Conservation (phyloP, 2,888 invertebrate species). For the Aproaerema taeniolella region DNA sequence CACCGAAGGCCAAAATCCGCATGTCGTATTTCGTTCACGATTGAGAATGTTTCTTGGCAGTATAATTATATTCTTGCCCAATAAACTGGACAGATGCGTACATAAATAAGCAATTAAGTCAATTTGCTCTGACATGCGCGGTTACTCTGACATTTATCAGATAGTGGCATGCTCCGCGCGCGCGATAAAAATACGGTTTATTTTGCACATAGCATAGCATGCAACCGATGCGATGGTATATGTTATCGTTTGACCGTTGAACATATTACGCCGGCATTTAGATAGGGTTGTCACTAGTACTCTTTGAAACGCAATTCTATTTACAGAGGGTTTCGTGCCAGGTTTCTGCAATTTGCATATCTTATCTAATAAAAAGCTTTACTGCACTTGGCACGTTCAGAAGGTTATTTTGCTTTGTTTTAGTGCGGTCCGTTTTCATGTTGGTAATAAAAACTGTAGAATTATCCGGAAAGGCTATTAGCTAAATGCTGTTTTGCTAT, state of each 20-base stretch:
- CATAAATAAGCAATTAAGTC: constrained; percentile 43
- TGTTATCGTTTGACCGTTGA: constrained; percentile 6
- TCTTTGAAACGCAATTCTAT: background rate
- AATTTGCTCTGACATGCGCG: constrained; percentile 41
- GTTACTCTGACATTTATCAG: constrained; percentile 52
- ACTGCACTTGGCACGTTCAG: too few species aligned
- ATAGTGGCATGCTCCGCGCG: constrained; percentile 41
- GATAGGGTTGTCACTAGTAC: background rate
- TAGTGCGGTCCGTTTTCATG: too few species aligned
- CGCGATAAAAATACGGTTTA: constrained; percentile 47
- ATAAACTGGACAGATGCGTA: constrained; percentile 23
- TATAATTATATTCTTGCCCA: constrained; percentile 18
- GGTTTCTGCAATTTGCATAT: background rate
- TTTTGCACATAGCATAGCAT: too few species aligned
- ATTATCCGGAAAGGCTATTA: too few species aligned
- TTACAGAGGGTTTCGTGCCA: background rate
- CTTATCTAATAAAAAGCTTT: too few species aligned
- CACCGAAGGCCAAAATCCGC: too few species aligned
- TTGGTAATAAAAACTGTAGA: too few species aligned
- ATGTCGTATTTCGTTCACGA: background rate
- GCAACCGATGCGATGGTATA: too few species aligned
- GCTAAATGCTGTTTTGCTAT: too few species aligned
- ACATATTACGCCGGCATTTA: background rate
- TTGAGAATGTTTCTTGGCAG: constrained; percentile 2
- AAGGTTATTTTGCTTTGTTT: too few species aligned